phyloP scores from a whole-genome alignment of 2,797 vertebrate genomes.

The Ctenopoma kingsleyae region DNA sequence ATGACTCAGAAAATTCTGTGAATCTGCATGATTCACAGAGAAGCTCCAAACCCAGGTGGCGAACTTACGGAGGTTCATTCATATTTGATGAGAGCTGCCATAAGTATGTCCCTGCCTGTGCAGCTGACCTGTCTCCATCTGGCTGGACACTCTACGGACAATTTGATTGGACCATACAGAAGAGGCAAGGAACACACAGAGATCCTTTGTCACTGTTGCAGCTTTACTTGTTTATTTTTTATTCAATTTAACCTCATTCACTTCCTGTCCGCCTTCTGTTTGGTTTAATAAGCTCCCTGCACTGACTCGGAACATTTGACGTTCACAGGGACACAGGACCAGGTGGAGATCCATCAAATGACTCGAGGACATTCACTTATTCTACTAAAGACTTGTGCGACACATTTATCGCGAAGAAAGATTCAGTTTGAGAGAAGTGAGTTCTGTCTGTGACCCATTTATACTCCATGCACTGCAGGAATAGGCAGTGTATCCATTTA shows the following conservation, averaged over 20 bases:
- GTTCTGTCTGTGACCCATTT: conserved; percentile 38
- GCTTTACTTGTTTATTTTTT: conserved; percentile 33
- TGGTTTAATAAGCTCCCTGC: conserved; percentile 30
- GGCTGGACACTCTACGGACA: conserved; percentile 17
- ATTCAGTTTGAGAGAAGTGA: background rate
- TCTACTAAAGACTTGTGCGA: background rate
- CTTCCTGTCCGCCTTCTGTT: conserved; percentile 52
- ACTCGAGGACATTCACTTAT: background rate
- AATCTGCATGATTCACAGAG: conserved; percentile 3
- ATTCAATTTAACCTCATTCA: conserved; percentile 47
- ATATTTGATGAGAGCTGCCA: conserved; percentile 75
- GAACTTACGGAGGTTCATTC: conserved; percentile 61
- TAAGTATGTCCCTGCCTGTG: conserved; percentile 55
- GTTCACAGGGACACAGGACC: background rate
- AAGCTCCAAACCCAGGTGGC: conserved; percentile 63
- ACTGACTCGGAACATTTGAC: conserved; percentile 4
- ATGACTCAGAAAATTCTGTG: conserved; percentile 1
- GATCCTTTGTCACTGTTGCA: conserved; percentile 19
- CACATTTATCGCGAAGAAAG: conserved; percentile 9
- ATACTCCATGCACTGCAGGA: conserved; percentile 42
- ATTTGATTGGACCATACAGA: conserved; percentile 15
- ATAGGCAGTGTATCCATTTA: conserved; percentile 69
- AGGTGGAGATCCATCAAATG: background rate
- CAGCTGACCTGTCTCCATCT: conserved; percentile 78
- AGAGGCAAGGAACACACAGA: background rate